phyloP scores from a whole-genome alignment of 2,113 vertebrate genomes.

The Lepisosteus oculatus region DNA sequence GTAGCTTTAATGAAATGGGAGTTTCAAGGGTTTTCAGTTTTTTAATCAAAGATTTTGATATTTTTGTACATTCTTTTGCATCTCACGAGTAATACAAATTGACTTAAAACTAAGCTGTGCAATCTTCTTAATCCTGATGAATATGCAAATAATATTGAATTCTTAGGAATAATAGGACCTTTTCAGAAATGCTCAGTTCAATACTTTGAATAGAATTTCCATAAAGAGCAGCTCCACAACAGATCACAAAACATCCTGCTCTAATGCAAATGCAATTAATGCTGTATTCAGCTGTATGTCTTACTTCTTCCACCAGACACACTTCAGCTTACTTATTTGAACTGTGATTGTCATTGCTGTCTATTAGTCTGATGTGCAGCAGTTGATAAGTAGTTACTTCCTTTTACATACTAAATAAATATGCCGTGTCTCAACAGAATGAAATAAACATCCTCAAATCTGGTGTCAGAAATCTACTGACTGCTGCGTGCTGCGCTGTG shows the following conservation, averaged over 20 bases:
- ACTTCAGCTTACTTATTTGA: background rate
- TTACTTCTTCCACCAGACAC: constrained; percentile 14
- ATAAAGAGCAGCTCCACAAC: constrained; percentile 25
- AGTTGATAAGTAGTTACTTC: no score
- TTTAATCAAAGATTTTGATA: constrained; percentile 34
- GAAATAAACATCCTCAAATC: no score
- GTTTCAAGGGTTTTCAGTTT: constrained; percentile 2
- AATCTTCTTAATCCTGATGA: constrained; percentile 35
- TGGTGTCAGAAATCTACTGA: no score
- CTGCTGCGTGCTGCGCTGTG: no score
- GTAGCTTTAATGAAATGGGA: constrained; percentile 10
- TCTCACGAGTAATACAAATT: constrained; percentile 28
- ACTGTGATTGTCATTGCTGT: no score
- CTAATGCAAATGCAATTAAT: constrained; percentile 63
- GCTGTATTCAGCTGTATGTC: constrained; percentile 44
- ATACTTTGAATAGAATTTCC: constrained; percentile 35
- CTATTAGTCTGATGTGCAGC: no score
- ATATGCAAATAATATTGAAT: constrained; percentile 40
- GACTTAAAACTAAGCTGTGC: constrained; percentile 25
- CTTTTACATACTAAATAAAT: no score
- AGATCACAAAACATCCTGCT: constrained; percentile 42
- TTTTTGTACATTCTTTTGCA: constrained; percentile 31
- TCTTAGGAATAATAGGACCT: constrained; percentile 41
- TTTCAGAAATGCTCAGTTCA: constrained; percentile 40
- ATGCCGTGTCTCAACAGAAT: no score